A percentile compares a stretch with the other conserved stretches of the same genome.
Evolutionary conservation across 2,797 vertebrate species (phyloP).

Genomic region (Pantherophis vulpinus): DNA sequence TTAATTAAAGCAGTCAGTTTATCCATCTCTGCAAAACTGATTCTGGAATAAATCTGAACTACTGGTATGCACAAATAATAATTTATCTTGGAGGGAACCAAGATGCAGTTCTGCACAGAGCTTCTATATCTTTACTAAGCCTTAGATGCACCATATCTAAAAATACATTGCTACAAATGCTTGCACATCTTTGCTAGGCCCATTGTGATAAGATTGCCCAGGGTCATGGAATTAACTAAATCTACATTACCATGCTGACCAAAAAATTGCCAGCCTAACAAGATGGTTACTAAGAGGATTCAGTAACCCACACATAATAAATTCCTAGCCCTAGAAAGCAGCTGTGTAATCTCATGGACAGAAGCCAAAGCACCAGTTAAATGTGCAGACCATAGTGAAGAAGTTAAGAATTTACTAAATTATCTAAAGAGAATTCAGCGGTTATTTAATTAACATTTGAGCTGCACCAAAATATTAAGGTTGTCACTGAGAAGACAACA

Average conservation of each 20-base stretch:
- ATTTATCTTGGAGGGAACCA: not conserved
- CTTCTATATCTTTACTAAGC: not conserved
- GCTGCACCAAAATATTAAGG: not conserved
- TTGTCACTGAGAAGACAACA: not conserved
- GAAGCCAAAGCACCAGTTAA: not conserved
- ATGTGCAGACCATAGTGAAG: not conserved
- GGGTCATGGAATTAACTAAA: conserved; percentile 27
- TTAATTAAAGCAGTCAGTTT: no score
- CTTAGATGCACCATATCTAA: conserved; percentile 5
- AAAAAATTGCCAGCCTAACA: conserved; percentile 26
- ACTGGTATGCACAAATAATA: not conserved
- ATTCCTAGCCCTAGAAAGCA: conserved; percentile 8
- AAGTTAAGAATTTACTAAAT: not conserved
- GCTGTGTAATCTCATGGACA: conserved; percentile 3
- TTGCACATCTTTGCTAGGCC: not conserved
- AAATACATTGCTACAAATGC: conserved; percentile 19
- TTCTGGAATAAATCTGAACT: not conserved
- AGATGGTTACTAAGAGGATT: not conserved
- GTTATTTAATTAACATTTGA: not conserved
- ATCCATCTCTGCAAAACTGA: not conserved
- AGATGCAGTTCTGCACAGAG: not conserved
- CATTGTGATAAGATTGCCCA: conserved; percentile 14
- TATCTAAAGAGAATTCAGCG: not conserved
- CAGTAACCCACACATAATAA: conserved; percentile 27
- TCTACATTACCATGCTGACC: conserved; percentile 20